A percentile compares a stretch with the other conserved stretches of the same genome.
Evolutionary conservation across 2,888 invertebrate species (phyloP).

Genomic region (Drosophila pegasa): DNA sequence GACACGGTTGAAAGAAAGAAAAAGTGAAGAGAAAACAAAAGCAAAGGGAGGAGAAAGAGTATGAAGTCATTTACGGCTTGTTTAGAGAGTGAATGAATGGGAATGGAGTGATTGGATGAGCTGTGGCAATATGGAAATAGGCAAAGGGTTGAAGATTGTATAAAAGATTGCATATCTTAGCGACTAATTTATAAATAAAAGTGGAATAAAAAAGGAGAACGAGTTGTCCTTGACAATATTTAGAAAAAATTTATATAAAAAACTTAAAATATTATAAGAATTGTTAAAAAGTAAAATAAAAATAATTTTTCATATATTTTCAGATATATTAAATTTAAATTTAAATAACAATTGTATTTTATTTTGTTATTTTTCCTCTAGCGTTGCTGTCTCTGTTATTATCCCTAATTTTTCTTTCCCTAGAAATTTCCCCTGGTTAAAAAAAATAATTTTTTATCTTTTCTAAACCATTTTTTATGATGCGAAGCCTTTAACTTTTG

Average conservation of each 20-base stretch:
- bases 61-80: conserved; percentile 2
- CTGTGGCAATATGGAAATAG: no score
- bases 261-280: no score
- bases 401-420: conserved; percentile 8
- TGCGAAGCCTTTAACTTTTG: conserved; percentile 46
- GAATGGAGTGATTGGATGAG: not conserved
- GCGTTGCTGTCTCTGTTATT: not conserved
- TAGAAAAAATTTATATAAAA: no score
- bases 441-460: conserved; percentile 27
- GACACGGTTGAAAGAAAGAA: conserved; percentile 32
- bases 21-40: not conserved
- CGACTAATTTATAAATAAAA: no score
- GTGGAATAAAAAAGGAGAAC: not conserved
- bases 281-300: no score
- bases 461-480: conserved; percentile 22
- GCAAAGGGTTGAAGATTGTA: not conserved
- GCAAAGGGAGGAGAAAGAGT: not conserved
- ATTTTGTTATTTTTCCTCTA: not conserved
- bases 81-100: conserved; percentile 6
- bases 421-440: conserved; percentile 19
- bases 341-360: no score
- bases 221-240: no score
- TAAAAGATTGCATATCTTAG: not conserved
- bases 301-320: no score
- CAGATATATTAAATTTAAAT: no score